Conservation (phyloP, 2,797 vertebrate species). For the Acipenser transmontanus region DNA sequence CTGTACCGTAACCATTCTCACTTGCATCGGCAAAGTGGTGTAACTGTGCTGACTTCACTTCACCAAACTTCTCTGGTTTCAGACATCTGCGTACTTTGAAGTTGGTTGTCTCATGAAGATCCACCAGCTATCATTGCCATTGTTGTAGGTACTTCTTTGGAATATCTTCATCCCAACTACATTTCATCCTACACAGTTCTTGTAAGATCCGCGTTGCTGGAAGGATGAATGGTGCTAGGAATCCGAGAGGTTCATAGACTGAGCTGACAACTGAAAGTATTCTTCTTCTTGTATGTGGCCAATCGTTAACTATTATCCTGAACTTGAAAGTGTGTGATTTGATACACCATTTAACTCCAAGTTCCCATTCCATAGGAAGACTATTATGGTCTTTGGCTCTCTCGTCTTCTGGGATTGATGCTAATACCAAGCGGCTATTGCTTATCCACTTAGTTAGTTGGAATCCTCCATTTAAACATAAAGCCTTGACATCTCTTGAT, state of each 20-base stretch:
- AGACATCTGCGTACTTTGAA: not conserved
- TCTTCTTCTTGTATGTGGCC: not conserved
- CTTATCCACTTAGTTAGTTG: slow-evolving; percentile 25
- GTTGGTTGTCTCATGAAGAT: slow-evolving; percentile 1
- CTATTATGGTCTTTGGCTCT: not conserved
- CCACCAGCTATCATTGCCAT: not conserved
- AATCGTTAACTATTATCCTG: not conserved
- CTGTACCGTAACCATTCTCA: slow-evolving; percentile 11
- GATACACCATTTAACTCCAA: not conserved
- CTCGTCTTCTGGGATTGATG: slow-evolving; percentile 6
- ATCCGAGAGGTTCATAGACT: slow-evolving; percentile 6
- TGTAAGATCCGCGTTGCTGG: not conserved
- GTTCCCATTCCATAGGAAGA: not conserved
- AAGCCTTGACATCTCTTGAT: not conserved
- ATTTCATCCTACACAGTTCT: not conserved
- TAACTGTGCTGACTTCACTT: not conserved
- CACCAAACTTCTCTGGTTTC: not conserved
- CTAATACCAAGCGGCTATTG: slow-evolving; percentile 16
- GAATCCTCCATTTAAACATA: slow-evolving; percentile 11
- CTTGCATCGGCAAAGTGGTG: slow-evolving; percentile 17
- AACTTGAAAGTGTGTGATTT: not conserved
- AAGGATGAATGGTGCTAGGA: not conserved
- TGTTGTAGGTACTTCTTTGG: not conserved
- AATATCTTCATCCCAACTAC: slow-evolving; percentile 5
- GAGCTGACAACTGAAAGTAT: slow-evolving; percentile 7